A percentile compares a stretch with the other conserved stretches of the same genome.
Evolutionary conservation across 1,140 invertebrate genomes (phyloP).

Genomic region (Hermetia illucens): DNA sequence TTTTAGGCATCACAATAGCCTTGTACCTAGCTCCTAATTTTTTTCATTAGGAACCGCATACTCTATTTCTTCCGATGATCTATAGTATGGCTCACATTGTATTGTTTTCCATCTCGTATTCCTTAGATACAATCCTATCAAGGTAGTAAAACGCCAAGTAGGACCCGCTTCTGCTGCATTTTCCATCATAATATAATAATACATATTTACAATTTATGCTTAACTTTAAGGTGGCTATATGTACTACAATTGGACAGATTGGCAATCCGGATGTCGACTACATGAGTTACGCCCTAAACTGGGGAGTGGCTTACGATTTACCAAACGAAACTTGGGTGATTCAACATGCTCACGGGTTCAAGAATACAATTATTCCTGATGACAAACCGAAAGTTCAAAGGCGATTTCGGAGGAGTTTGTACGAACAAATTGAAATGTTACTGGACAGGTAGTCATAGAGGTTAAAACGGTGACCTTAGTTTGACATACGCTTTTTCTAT

Average conservation of each 20-base stretch:
- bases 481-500: background rate
- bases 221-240: constrained; percentile 21
- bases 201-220: too few relatives aligned
- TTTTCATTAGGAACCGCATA: too few relatives aligned
- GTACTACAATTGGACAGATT: constrained; percentile 26
- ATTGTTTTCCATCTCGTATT: too few relatives aligned
- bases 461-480: background rate
- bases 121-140: too few relatives aligned
- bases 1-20: too few relatives aligned
- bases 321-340: constrained; percentile 50
- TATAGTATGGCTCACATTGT: too few relatives aligned
- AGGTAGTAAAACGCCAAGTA: too few relatives aligned
- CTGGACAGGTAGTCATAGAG: constrained; percentile 38
- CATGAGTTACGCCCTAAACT: constrained; percentile 37
- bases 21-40: too few relatives aligned
- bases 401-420: constrained; percentile 40
- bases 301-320: constrained; percentile 60
- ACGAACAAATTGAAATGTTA: constrained; percentile 44
- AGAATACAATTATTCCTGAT: constrained; percentile 11
- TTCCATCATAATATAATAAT: too few relatives aligned
- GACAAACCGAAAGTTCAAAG: constrained; percentile 32
- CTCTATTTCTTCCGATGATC: too few relatives aligned
- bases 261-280: constrained; percentile 23
- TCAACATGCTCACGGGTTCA: constrained; percentile 29
- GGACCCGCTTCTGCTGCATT: too few relatives aligned